Evolutionary conservation across 2,888 invertebrate species (phyloP), one percentile per base, ranked within the genome.

Genomic region (Athalia rosae): DNA sequence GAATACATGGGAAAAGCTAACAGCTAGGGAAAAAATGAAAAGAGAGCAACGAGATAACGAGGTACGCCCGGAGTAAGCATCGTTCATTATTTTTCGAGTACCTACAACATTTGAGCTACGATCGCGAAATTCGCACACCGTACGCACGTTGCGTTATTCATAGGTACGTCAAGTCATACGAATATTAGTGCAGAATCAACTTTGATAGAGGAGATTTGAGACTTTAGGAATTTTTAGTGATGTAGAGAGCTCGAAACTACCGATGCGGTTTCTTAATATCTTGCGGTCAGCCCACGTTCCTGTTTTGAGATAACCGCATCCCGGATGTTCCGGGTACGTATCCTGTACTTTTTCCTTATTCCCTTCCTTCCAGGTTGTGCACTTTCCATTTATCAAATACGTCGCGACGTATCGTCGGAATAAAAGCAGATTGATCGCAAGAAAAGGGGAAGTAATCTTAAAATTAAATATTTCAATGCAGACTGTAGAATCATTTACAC

Each of bases 31-130:
- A 13, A 53, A 28, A 69, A 69, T 47, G 28, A 15, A 62, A 50
- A 47, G 41, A 61, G 61, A 61, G 43, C 59, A 62, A 8, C n/a
- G 61, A 74, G 74, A 74, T 74, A 71, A 71, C 71, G 71, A 71
- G 71, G 56, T 58, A 41, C 58, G 56, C 58, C 43, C 58, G 50
- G 28, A 71, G 50, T 71, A 58, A n/a, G 58, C 45, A 45, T 28
- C 28, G 28, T 71, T 58, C 43, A 45, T 71, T 71, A 56, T 58
- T 71, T 71, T 71, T 58, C 71, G 50, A 71, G 28, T 28, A 28
- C 28, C 28, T 58, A 69, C n/a, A 41, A 69, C 50, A 69, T 69
- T 41, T n/a, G 47, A 7, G 41, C n/a, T 5, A 41, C 11, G 41
- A 53, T 69, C 53, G 11, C 41, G 47, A 66, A 13, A 13, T 48